Evolutionary conservation across 2,797 vertebrate genomes (phyloP), one percentile per base, ranked within the genome.

Genomic region (Platyrinchus mystaceus): DNA sequence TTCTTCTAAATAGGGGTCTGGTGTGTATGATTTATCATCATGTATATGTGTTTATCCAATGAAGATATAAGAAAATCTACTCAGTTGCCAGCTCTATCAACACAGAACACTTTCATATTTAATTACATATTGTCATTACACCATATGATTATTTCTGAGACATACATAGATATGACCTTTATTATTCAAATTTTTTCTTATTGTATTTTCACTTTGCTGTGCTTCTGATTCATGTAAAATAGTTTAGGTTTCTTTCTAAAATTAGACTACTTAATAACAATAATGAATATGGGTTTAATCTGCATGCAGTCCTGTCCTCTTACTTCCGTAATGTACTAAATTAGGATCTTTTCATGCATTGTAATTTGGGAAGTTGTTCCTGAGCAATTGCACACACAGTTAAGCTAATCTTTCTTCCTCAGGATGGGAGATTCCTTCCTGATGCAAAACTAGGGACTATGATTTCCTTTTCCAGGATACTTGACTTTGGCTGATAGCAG

Each of bases 371-470:
- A 97, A 97, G 95, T 93, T 96, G 84, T 95, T 95, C 90, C 93
- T 71, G 53, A 77, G 84, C 89, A 96, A 97, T 89, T 93, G 92
- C 95, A 84, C 36, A 96, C 73, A 92, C 91, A 97, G 93, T 91
- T 90, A 96, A 96, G 79, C 92, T 98, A 98, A 98, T 97, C 97
- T 97, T 97, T 98, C 91, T 98, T 98, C 97, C 97, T 97, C 98
- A 98, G 98, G 97, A 98, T 97, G 97, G 97, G 97, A 98, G 97
- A 98, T 97, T 98, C 97, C 96, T 98, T 98, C 98, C 98, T 98
- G 97, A 94, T 94, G 75, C 77, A 89, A 84, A 97, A 96, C 93
- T 93, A 93, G 67, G 83, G 95, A 95, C 95, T 92, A 89, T 63
- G 79, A 95, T 96, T 98, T 98, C 97, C 98, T 97, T 97, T 98